phyloP scores from a whole-genome alignment of 2,797 vertebrate genomes.

The Ciconia nigra region DNA sequence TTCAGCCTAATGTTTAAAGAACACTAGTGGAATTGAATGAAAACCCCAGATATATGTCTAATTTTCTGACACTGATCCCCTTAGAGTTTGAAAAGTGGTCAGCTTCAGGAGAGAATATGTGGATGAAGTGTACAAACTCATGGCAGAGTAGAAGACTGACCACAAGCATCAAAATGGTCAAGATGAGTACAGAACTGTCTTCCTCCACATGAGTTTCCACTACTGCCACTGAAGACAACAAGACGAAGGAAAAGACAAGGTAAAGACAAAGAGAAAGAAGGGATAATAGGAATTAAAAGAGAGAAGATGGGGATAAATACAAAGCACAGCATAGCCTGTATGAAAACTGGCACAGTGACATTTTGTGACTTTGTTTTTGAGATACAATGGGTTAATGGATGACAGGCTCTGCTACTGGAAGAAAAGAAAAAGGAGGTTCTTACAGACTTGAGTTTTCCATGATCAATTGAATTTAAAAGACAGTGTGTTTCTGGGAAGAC shows the following conservation, averaged over 20 bases:
- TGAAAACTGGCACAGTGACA: not conserved
- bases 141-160: not conserved
- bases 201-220: not conserved
- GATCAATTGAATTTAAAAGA: constrained; percentile 21
- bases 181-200: not conserved
- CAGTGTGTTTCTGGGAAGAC: not conserved
- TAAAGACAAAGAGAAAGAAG: not conserved
- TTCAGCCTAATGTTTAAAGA: not conserved
- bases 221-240: not conserved
- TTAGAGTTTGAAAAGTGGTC: not conserved
- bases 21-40: not conserved
- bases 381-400: not conserved
- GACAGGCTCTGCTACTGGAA: not conserved
- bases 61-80: not conserved
- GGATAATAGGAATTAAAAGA: not conserved
- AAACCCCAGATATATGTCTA: rapidly evolving
- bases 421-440: not conserved
- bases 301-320: not conserved
- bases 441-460: not conserved
- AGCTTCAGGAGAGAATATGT: not conserved
- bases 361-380: not conserved
- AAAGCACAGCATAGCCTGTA: not conserved
- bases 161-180: not conserved
- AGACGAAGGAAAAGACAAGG: not conserved
- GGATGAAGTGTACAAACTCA: not conserved